A percentile compares a stretch with the other conserved stretches of the same genome.
phyloP scores from a whole-genome alignment of 2,113 vertebrate species.

The Rhadina sibilatrix region DNA sequence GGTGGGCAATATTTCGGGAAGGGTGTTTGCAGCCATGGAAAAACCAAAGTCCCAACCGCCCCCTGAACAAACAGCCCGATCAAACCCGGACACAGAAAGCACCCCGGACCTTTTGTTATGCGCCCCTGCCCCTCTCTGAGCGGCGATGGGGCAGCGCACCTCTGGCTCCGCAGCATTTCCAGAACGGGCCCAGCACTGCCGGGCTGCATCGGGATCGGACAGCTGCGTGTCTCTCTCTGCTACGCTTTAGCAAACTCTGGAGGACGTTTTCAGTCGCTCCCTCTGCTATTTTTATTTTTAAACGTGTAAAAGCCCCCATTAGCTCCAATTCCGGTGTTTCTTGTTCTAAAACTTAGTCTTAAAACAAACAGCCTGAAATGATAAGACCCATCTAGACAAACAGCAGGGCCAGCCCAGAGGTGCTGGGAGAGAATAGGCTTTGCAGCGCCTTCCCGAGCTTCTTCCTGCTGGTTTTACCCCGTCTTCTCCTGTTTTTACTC shows the following conservation, averaged over 20 bases:
- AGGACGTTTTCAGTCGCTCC: background rate
- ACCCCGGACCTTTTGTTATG: background rate
- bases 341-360: slow-evolving; percentile 36
- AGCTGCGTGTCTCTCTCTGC: background rate
- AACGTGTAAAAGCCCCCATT: slow-evolving; percentile 3
- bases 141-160: background rate
- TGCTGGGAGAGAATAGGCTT: background rate
- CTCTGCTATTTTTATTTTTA: slow-evolving; percentile 13
- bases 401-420: background rate
- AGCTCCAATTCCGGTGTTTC: slow-evolving; percentile 35
- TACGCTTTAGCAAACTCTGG: background rate
- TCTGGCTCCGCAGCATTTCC: background rate
- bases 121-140: background rate
- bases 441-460: background rate
- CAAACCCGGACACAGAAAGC: background rate
- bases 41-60: background rate
- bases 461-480: background rate
- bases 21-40: background rate
- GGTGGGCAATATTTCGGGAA: background rate
- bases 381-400: slow-evolving; percentile 57
- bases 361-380: slow-evolving; percentile 48
- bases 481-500: background rate
- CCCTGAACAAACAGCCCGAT: background rate
- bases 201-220: background rate
- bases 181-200: background rate